Evolutionary conservation across 92 coral and sea anemone species (phyloP).

Genomic region (Phymanthus crucifer): DNA sequence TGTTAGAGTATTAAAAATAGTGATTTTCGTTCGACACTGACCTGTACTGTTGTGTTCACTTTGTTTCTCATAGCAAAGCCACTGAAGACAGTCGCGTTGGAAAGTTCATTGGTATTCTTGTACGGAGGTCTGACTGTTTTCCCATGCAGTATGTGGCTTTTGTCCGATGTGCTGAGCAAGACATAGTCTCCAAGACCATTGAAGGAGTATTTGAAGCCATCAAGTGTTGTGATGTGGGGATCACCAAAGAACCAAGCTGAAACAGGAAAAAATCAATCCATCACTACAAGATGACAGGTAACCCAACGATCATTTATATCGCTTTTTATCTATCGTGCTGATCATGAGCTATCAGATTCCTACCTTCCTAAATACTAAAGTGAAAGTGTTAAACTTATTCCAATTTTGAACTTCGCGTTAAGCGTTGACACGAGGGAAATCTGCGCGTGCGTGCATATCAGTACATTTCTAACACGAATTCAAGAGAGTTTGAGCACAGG

Average conservation of each 20-base stretch:
- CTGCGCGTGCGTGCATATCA: too few relatives aligned
- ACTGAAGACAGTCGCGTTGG: constrained; percentile 75
- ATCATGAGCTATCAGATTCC: background rate
- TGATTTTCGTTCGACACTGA: too few relatives aligned
- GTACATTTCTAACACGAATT: too few relatives aligned
- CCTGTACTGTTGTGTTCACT: constrained; percentile 60
- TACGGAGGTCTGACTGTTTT: constrained; percentile 51
- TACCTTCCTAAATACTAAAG: background rate
- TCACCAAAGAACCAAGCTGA: constrained; percentile 71
- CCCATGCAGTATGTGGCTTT: constrained; percentile 49
- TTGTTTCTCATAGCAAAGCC: constrained; percentile 62
- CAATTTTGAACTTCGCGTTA: too few relatives aligned
- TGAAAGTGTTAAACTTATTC: too few relatives aligned
- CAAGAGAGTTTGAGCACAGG: too few relatives aligned
- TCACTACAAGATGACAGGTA: background rate
- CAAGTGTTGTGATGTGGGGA: constrained; percentile 77
- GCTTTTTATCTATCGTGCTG: background rate
- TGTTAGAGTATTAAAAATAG: too few relatives aligned
- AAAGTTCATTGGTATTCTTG: constrained; percentile 32
- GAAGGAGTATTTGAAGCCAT: constrained; percentile 62
- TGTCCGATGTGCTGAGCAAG: constrained; percentile 41
- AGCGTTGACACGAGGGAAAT: too few relatives aligned
- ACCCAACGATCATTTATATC: background rate
- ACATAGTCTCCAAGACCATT: constrained; percentile 82
- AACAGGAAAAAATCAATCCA: background rate